Base-by-base conservation (phyloP, 1,140 invertebrate genomes). In the Drosophila murphyi region DNA sequence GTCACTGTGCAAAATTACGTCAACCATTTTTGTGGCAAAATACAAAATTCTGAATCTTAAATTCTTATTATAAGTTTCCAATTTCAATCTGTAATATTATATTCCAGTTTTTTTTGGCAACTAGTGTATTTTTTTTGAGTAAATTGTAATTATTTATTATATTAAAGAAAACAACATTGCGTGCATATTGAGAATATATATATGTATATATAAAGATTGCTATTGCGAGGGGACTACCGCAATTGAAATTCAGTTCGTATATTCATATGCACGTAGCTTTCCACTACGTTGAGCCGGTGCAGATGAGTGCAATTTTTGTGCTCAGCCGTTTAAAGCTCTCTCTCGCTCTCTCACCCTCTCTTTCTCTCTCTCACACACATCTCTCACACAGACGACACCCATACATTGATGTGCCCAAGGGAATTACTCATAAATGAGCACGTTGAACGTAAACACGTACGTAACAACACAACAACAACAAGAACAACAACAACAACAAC, bases 371-470 rank as follows among this genome's bases (percentile, higher is more conserved):
- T 34, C 48, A 5, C 37, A 52, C 54, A 34, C 56, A 29, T 70
- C 62, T 47, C 61, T 62, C 34, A 20, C 10, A 37, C 6, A 37
- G 35, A 37, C 6, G 39, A 10, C 39, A 41, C 39, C 8, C 39
- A 32, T 5, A 28, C 43, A 47, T 10, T 2, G n/a, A 51, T 31
- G 7, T 59, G 67, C 48, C 39, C 39, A 67, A 59, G 62, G 62
- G 70, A 57, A 62, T 41, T 47, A 54, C 63, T 61, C 39, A 61
- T 10, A 6, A 39, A 70, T 55, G 12, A 50, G 51, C 51, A 64
- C 51, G 37, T 35, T 45, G 5, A 45, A 67, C 54, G 70, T 59
- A 67, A 67, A 72, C 41, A 73, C 6, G 71, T 73, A 69, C 55
- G 57, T 70, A 74, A 39, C 20, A 39, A 50, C 47, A 31, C 50